These are phyloP conservation scores for Colossoma macropomum DNA, from an alignment of 2,113 vertebrate genomes.

Conservation along the genomic window DNA sequence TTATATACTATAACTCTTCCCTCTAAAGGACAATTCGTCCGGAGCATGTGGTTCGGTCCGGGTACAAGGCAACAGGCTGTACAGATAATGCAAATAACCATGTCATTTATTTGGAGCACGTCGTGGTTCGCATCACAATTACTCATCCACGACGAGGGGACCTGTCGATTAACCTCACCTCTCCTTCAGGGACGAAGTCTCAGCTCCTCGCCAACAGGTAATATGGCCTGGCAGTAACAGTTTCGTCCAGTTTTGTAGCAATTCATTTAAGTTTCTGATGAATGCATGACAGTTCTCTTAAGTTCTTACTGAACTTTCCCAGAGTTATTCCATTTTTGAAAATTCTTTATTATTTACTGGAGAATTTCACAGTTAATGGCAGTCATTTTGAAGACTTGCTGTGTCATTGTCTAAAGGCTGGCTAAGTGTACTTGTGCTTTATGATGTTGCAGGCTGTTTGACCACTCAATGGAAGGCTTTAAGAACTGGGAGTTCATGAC, in stretches of 20 bases:
- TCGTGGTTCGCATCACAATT: slow-evolving; percentile 95
- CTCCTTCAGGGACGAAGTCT: slow-evolving; percentile 96
- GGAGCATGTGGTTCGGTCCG: slow-evolving; percentile 91
- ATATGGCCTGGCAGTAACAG: background rate
- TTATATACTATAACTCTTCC: background rate
- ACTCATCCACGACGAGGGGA: slow-evolving; percentile 95
- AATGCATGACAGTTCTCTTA: background rate
- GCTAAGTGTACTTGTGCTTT: background rate
- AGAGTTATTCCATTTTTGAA: slow-evolving; percentile 9
- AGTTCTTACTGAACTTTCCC: too few relatives aligned
- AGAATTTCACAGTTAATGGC: background rate
- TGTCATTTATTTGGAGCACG: slow-evolving; percentile 96
- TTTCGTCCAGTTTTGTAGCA: background rate
- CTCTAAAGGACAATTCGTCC: slow-evolving; percentile 91
- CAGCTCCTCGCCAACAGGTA: slow-evolving; percentile 98
- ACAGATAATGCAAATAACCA: slow-evolving; percentile 92
- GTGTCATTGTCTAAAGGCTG: slow-evolving; percentile 28
- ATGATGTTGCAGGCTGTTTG: slow-evolving; percentile 86
- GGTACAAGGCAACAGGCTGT: slow-evolving; percentile 98
- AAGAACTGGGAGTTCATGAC: slow-evolving; percentile 99
- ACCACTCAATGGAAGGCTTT: slow-evolving; percentile 99
- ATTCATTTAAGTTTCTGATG: background rate
- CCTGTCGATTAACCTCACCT: slow-evolving; percentile 97
- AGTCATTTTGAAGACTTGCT: background rate
- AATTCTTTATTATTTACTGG: background rate